phyloP scores from a whole-genome alignment of 1,140 invertebrate genomes.

The Neodiprion virginianus region DNA sequence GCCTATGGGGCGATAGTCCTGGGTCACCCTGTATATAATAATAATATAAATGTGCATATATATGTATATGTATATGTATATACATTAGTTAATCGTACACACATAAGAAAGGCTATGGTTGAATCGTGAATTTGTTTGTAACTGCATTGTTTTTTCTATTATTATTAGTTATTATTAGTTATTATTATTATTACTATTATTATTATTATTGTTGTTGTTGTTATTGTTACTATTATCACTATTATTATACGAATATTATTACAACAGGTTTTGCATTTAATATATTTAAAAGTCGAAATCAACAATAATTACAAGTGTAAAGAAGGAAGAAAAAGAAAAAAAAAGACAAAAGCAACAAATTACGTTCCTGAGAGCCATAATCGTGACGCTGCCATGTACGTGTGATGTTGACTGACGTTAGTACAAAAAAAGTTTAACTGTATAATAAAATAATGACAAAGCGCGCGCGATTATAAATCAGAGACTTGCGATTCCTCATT shows the following conservation, averaged over 20 bases:
- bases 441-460: neutral
- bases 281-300: too few species aligned
- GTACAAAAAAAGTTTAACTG: neutral
- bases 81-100: conserved; percentile 1
- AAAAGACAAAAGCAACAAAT: neutral
- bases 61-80: conserved; percentile 21
- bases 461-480: neutral
- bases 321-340: too few species aligned
- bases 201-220: conserved; percentile 10
- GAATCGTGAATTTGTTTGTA: conserved; percentile 57
- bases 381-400: too few species aligned
- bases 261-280: too few species aligned
- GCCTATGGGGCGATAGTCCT: too few species aligned
- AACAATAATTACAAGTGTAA: too few species aligned
- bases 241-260: conserved; percentile 19
- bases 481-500: neutral
- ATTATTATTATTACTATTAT: conserved; percentile 25
- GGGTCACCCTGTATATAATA: too few species aligned
- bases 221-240: conserved; percentile 26
- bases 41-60: too few species aligned
- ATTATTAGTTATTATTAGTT: conserved; percentile 12
- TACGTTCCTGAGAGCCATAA: neutral
- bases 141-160: conserved; percentile 31
- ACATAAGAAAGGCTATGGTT: conserved; percentile 45
- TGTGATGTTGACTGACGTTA: neutral